Base-by-base conservation (phyloP, 1,140 invertebrate genomes). In the Tetragonula clypearis region DNA sequence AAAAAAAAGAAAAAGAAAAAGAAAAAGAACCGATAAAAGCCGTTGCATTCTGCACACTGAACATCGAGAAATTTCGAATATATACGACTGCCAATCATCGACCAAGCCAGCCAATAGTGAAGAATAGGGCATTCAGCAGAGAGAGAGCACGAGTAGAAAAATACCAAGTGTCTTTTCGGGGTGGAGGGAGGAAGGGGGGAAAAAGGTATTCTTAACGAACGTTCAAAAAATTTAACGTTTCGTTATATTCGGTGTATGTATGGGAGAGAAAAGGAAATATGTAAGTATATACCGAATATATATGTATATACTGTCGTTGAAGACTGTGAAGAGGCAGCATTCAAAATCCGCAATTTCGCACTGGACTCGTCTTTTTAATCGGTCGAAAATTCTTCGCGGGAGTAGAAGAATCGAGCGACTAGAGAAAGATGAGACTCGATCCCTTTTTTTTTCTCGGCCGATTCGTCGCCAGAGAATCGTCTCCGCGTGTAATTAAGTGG, bases 31-130 rank as follows among this genome's bases (percentile, higher is more conserved):
- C 87, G 92, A 91, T 92, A 90, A 92, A 93, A 92, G 92, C 92
- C 86, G 88, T 92, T 90, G 91, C 92, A 93, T 88, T 91, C 88
- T 91, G 92, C 91, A 92, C 92, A 93, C 74, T 74, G 86, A 93
- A 93, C 92, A 93, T 86, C 76, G 86, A 93, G 91, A 93, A 86
- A 86, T 82, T 91, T 91, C 82, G 84, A 91, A 90, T 92, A 49
- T 8, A 49, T 8, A 89, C 87, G 88, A 86, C 90, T 91, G 91
- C 90, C 89, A 92, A 92, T 92, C 88, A 91, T 91, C 84, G 90
- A 87, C 90, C 90, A 92, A 93, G 91, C 92, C 86, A 90, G 84
- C 89, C 86, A 90, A 86, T 86, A 90, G 68, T 53, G 77, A 81
- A 90, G 79, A 90, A 66, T 85, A 90, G 83, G 77, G 78, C 89